Evolutionary conservation across 2,113 vertebrate genomes (phyloP), one percentile per base, ranked within the genome.

Genomic region (Castor canadensis): DNA sequence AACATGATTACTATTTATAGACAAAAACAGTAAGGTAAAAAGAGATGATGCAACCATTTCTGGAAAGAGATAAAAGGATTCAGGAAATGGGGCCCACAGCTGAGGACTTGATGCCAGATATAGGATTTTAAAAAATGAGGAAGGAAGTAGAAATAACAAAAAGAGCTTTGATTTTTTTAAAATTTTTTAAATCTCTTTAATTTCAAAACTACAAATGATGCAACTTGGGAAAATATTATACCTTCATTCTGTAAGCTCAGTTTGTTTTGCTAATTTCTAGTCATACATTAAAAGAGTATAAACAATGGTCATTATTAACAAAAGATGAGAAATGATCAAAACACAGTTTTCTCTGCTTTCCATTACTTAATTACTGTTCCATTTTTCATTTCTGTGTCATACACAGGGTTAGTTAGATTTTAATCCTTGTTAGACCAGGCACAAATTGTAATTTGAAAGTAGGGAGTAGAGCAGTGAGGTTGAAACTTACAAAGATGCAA

Each of bases 281-380:
- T 76, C 6, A 72, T 92, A 71, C 77, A 60, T 24, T 66, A 84
- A 96, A n/a, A 83, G 3, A 28, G 26, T 66, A 64, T 35, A 67
- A n/a, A 6, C 40, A 86, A 92, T 58, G 20, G 40, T 54, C 30
- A 89, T 77, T 90, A 76, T 75, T 90, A 85, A 85, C 1, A 87
- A 95, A 95, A 77, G 30, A 62, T 35, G 13, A 94, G 20, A 85
- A 92, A 85, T 58, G 17, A 90, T 9, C 28, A 95, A 95, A 91
- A 79, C 13, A 84, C 10, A 32, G 2, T n/a, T 87, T 56, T 43
- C 22, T 10, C 7, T 60, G 20, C 16, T 76, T 76, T 62, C 7
- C 47, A 77, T 12, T 54, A 86, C n/a, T 93, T 84, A 87, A 81
- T 47, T 64, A 56, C 2, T 73, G 6, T 19, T 87, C 20, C 45